phyloP scores from a whole-genome alignment of 1,140 invertebrate species.

The Heterodera schachtii region DNA sequence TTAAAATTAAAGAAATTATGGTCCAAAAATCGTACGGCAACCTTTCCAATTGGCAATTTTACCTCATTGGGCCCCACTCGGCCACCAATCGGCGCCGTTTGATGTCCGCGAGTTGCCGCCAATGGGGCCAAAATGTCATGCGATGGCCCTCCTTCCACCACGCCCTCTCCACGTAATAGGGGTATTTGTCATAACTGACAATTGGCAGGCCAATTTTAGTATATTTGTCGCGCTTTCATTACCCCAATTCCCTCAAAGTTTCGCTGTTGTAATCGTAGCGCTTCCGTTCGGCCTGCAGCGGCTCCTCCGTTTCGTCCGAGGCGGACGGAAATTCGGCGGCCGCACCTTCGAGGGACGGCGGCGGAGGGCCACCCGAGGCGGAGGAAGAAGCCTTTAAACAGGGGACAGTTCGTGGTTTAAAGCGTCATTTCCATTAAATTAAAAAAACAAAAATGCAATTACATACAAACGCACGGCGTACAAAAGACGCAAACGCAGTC shows the following conservation, averaged over 20 bases:
- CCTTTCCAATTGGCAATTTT: no score
- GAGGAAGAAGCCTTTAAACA: no score
- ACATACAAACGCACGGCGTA: no score
- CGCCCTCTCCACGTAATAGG: conserved; percentile 61
- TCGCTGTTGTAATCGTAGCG: neutral
- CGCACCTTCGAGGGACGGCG: no score
- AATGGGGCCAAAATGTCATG: conserved; percentile 64
- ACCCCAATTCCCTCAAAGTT: neutral
- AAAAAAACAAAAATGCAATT: no score
- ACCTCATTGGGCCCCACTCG: conserved; percentile 28
- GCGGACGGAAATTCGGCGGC: no score
- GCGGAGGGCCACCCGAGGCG: no score
- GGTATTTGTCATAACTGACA: conserved; percentile 58
- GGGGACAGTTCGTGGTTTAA: no score
- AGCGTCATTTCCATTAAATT: no score
- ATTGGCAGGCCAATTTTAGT: neutral
- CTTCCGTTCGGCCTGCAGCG: neutral
- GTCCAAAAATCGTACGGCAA: no score
- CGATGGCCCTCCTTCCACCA: conserved; percentile 65
- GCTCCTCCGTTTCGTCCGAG: neutral
- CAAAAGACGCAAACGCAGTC: no score
- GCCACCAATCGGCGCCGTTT: conserved; percentile 48
- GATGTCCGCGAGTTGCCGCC: conserved; percentile 55
- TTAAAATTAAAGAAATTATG: no score
- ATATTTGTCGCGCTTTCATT: neutral